These are phyloP conservation scores for Drosophila kohkoa DNA, from an alignment of 1,140 invertebrate species.

Conservation along the genomic window DNA sequence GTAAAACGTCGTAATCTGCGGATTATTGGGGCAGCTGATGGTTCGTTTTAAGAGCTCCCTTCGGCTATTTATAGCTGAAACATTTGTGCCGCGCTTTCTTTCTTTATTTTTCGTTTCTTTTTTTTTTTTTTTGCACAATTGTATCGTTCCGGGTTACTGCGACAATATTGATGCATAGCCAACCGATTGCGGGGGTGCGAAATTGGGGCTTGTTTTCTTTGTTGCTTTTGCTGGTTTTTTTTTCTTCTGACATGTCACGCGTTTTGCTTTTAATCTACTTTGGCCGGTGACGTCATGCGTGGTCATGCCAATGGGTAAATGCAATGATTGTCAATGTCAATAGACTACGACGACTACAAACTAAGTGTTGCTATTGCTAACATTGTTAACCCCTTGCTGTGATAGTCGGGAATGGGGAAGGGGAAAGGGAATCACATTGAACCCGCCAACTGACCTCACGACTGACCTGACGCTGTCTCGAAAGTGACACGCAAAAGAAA, in stretches of 20 bases:
- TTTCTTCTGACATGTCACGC: constrained; percentile 34
- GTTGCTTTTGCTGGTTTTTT: too few relatives aligned
- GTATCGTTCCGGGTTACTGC: constrained; percentile 35
- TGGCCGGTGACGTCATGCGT: constrained; percentile 46
- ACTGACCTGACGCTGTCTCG: background rate
- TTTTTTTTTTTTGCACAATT: constrained; percentile 20
- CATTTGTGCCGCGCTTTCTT: background rate
- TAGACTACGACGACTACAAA: constrained; percentile 12
- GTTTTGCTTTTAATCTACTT: constrained; percentile 53
- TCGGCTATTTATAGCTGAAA: constrained; percentile 32
- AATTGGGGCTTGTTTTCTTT: too few relatives aligned
- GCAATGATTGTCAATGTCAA: constrained; percentile 60
- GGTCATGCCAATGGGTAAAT: constrained; percentile 14
- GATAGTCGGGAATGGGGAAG: background rate
- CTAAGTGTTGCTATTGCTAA: background rate
- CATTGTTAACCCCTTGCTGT: constrained; percentile 45
- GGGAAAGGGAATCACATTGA: background rate
- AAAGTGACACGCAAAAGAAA: constrained; percentile 44
- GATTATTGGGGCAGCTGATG: constrained; percentile 44
- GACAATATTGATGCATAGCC: constrained; percentile 5
- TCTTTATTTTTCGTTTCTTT: background rate
- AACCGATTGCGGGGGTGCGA: background rate
- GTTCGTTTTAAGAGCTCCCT: constrained; percentile 19
- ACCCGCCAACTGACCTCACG: background rate
- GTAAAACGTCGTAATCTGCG: constrained; percentile 41